A percentile compares a stretch with the other conserved stretches of the same genome.
Evolutionary conservation across 2,113 vertebrate species (phyloP).

Genomic region (Chroicocephalus ridibundus): DNA sequence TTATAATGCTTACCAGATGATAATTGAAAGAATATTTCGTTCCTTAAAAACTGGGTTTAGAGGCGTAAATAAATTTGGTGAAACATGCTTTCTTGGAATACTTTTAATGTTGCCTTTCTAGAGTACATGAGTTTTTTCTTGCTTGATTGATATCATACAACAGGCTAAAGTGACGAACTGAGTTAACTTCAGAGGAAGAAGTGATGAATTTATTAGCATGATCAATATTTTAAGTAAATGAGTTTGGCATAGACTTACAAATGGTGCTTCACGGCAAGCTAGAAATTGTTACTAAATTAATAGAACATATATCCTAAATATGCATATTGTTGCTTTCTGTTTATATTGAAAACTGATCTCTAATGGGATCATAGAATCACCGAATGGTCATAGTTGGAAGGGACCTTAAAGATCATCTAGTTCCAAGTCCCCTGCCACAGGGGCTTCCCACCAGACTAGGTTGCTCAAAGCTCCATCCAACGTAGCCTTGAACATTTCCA

Average conservation of each 20-base stretch:
- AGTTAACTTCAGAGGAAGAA: not conserved
- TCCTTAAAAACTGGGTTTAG: not conserved
- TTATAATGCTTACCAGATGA: not conserved
- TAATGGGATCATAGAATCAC: not conserved
- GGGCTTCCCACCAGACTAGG: not conserved
- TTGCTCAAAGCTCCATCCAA: not conserved
- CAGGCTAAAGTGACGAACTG: not conserved
- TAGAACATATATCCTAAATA: not conserved
- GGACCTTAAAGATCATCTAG: not conserved
- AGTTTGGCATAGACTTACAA: not conserved
- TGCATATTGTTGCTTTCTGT: not conserved
- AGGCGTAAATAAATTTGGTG: not conserved
- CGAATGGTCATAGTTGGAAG: not conserved
- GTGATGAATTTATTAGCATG: not conserved
- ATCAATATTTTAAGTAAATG: not conserved
- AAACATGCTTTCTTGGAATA: not conserved
- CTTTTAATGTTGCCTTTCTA: not conserved
- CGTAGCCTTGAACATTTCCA: not conserved
- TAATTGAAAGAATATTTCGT: not conserved
- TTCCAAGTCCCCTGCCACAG: not conserved
- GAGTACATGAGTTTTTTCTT: not conserved
- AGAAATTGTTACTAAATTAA: not conserved
- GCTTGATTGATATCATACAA: not conserved
- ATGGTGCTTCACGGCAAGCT: not conserved
- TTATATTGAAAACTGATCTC: not conserved